Percentiles rank a stretch among this genome's conserved stretches.
phyloP scores from a whole-genome alignment of 2,888 invertebrate genomes.

The Acleris emargana region DNA sequence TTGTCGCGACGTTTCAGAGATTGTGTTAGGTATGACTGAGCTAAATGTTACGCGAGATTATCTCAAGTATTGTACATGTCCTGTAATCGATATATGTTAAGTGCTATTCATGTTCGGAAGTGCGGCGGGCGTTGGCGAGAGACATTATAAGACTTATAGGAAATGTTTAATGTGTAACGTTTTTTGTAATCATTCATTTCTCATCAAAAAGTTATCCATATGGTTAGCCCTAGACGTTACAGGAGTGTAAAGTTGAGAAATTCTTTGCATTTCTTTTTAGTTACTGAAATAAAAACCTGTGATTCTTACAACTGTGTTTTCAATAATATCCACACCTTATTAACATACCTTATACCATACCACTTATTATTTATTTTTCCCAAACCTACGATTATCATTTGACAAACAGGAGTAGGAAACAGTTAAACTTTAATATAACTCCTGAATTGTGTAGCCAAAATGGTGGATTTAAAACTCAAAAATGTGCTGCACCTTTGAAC shows the following conservation, averaged over 20 bases:
- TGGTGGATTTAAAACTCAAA: too few relatives aligned
- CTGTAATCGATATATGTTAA: constrained; percentile 64
- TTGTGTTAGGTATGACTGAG: constrained; percentile 59
- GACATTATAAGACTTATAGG: constrained; percentile 82
- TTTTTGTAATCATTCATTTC: constrained; percentile 82
- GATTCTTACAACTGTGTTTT: constrained; percentile 73
- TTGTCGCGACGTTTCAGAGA: constrained; percentile 40
- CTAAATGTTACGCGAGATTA: constrained; percentile 52
- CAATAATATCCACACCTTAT: constrained; percentile 44
- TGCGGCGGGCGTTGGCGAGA: constrained; percentile 70
- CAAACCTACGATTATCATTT: too few relatives aligned
- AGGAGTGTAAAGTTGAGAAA: constrained; percentile 77
- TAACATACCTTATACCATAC: neutral
- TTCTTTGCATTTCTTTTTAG: constrained; percentile 82
- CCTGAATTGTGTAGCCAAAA: too few relatives aligned
- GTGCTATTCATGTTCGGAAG: constrained; percentile 74
- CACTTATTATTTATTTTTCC: too few relatives aligned
- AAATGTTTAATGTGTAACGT: constrained; percentile 81
- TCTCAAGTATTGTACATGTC: constrained; percentile 66
- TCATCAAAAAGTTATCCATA: constrained; percentile 74
- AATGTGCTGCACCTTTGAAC: too few relatives aligned
- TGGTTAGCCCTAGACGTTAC: constrained; percentile 77
- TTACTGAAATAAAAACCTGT: constrained; percentile 81
- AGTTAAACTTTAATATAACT: too few relatives aligned
- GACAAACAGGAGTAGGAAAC: too few relatives aligned